A percentile compares a stretch with the other conserved stretches of the same genome.
These are phyloP conservation scores for Margarornis squamiger DNA, from an alignment of 2,797 vertebrate species.

Conservation along the genomic window DNA sequence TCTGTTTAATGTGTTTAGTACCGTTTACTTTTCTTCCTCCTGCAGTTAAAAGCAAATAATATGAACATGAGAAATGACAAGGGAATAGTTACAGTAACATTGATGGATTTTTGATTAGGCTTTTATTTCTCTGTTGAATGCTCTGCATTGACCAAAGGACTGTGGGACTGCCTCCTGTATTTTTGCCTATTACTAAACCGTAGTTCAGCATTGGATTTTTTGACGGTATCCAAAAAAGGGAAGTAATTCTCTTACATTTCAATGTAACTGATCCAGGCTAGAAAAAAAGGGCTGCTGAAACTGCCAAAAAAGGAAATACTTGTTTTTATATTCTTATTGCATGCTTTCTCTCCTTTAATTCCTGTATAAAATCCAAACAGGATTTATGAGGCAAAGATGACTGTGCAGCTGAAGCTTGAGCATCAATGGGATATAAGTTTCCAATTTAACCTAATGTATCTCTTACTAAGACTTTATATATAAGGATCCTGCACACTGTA, in stretches of 20 bases:
- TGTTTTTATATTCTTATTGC: neutral
- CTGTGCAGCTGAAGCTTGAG: neutral
- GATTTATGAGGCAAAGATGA: neutral
- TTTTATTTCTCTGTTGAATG: neutral
- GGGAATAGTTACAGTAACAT: neutral
- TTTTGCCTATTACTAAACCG: neutral
- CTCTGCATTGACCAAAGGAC: neutral
- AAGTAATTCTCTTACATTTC: slow-evolving; percentile 14
- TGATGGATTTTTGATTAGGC: neutral
- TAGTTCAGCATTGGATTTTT: neutral
- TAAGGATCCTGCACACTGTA: neutral
- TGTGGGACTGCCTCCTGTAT: neutral
- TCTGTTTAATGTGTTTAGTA: neutral
- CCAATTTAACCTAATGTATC: neutral
- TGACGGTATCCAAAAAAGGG: neutral
- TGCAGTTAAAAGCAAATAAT: neutral
- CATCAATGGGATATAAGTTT: neutral
- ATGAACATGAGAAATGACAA: neutral
- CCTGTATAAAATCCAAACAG: neutral
- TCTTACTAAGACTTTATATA: neutral
- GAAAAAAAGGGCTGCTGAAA: neutral
- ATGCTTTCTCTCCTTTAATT: neutral
- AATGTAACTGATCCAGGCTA: neutral
- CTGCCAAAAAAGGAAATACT: neutral
- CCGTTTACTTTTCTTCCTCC: neutral